phyloP scores from a whole-genome alignment of 2,797 vertebrate genomes.

The Apodemus agrarius region DNA sequence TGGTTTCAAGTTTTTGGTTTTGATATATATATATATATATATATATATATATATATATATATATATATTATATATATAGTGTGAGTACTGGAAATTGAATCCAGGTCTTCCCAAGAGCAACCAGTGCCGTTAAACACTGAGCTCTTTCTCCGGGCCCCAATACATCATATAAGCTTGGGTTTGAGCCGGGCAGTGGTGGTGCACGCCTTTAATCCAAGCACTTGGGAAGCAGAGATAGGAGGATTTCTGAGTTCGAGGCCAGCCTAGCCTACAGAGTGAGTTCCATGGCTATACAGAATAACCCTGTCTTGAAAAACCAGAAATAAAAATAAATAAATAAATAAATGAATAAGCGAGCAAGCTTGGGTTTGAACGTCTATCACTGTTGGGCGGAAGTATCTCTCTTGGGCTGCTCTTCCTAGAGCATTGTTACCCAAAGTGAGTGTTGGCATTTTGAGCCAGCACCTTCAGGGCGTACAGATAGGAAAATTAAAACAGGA shows the following conservation, averaged over 20 bases:
- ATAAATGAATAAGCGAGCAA: no score
- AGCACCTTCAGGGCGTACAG: neutral
- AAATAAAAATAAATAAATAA: no score
- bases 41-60: no score
- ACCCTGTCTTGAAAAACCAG: no score
- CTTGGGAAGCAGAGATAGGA: no score
- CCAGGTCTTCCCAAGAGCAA: neutral
- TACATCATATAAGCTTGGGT: neutral
- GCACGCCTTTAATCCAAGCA: no score
- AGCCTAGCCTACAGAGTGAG: no score
- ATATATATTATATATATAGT: neutral
- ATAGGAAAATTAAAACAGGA: neutral
- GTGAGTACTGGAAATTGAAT: neutral
- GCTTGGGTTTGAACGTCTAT: neutral
- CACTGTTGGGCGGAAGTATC: neutral
- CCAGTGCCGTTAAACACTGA: neutral
- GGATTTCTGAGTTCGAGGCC: no score
- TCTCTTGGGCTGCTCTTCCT: neutral
- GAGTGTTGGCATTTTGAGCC: neutral
- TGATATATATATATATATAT: neutral
- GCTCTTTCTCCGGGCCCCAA: neutral
- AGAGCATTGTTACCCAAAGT: neutral
- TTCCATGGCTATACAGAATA: no score
- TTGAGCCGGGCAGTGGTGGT: no score
- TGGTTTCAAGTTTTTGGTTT: neutral